Conservation (phyloP, 2,888 invertebrate genomes). For the Euspilapteryx auroguttella region DNA sequence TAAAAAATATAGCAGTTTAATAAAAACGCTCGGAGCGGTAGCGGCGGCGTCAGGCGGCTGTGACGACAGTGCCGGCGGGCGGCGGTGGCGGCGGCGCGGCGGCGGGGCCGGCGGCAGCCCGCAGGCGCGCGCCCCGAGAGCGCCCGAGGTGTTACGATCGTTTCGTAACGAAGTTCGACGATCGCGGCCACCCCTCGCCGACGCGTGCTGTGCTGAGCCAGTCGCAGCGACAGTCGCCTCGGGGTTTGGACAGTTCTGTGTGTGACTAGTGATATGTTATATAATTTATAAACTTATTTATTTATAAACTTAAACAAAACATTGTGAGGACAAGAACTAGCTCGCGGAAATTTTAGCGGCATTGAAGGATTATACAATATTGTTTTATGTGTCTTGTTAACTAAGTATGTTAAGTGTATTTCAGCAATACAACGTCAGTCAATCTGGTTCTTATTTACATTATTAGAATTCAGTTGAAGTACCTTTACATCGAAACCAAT, state of each 20-base stretch:
- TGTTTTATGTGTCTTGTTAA: slow-evolving; percentile 10
- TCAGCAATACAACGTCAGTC: slow-evolving; percentile 36
- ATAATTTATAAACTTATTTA: slow-evolving; percentile 57
- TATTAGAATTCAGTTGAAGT: slow-evolving; percentile 21
- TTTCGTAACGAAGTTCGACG: slow-evolving; percentile 55
- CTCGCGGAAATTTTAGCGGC: no score
- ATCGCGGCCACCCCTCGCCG: slow-evolving; percentile 48
- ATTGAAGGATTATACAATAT: no score
- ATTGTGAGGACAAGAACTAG: no score
- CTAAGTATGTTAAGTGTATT: slow-evolving; percentile 41
- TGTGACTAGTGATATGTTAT: slow-evolving; percentile 45
- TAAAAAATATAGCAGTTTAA: no score
- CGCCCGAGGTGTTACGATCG: slow-evolving; percentile 53
- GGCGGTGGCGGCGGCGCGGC: slow-evolving; percentile 19
- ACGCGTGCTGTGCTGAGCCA: slow-evolving; percentile 39
- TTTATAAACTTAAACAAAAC: slow-evolving; percentile 44
- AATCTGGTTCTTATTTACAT: slow-evolving; percentile 41
- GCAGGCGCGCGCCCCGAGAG: slow-evolving; percentile 52
- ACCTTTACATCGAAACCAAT: slow-evolving; percentile 12
- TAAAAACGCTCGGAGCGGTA: slow-evolving; percentile 26
- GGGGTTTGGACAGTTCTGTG: slow-evolving; percentile 48
- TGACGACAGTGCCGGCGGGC: slow-evolving; percentile 19
- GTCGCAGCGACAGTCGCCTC: slow-evolving; percentile 53
- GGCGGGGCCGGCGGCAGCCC: slow-evolving; percentile 51
- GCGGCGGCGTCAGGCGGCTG: slow-evolving; percentile 23